Evolutionary conservation across 2,888 invertebrate species (phyloP), one percentile per base, ranked within the genome.

Genomic region (Vesta saturnalis): DNA sequence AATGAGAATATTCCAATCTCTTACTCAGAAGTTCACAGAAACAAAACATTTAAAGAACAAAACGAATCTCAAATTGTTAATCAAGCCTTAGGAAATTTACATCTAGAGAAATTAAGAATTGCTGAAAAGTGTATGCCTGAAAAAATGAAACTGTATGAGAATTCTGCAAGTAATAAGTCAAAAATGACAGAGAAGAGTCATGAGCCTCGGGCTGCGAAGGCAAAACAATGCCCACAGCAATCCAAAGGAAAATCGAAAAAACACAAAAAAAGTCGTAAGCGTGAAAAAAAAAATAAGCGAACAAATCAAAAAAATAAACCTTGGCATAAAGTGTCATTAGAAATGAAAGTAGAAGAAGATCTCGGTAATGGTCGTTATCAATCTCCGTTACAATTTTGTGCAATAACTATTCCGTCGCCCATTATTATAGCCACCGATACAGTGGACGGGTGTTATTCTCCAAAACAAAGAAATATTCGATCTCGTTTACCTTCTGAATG

Each of bases 401-500:
- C 49, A 8, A 49, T 49, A 14, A 16, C 16, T 18, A 18, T 49
- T 30, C 30, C 30, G n/a, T n/a, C n/a, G n/a, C n/a, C n/a, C n/a
- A n/a, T n/a, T n/a, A n/a, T n/a, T 39, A n/a, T n/a, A n/a, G 1
- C 39, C 8, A 3, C 39, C 12, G 39, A 39, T n/a, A n/a, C 8
- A 39, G 39, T 39, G 3, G 39, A 39, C n/a, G 39, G 39, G 8
- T 39, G 39, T n/a, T 23, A 8, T 23, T 23, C 23, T 5, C 23
- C 23, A 8, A 5, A 6, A n/a, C n/a, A n/a, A n/a, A n/a, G n/a
- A n/a, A n/a, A n/a, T n/a, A n/a, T n/a, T n/a, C n/a, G 39, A 2
- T n/a, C 39, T 4, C 39, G 84, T 1, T 74, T 78, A 46, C 75
- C 83, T 1, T 87, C 87, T 0, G 87, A 87, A 58, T 87, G 87